Evolutionary conservation across 2,888 invertebrate genomes (phyloP).

Genomic region (Phortica magna): DNA sequence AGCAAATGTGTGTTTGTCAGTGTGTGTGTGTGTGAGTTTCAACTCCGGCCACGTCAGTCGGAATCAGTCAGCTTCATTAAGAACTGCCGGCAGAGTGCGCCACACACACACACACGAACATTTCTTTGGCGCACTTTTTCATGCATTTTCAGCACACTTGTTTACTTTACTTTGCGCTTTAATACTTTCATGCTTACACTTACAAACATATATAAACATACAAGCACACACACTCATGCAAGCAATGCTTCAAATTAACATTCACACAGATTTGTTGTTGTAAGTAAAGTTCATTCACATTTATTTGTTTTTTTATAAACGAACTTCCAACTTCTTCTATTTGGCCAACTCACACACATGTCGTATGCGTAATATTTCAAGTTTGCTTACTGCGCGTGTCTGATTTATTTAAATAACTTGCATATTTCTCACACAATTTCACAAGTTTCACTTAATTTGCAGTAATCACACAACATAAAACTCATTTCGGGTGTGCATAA

Average conservation of each 20-base stretch:
- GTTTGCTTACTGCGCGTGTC: background rate
- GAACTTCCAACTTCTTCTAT: background rate
- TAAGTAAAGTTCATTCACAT: background rate
- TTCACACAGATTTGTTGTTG: constrained; percentile 17
- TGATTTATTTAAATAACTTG: constrained; percentile 26
- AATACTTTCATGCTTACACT: background rate
- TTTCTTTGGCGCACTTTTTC: background rate
- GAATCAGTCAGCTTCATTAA: background rate
- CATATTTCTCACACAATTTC: constrained; percentile 25
- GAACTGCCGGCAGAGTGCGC: no score
- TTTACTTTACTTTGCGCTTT: background rate
- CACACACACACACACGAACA: background rate
- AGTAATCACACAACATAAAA: constrained; percentile 69
- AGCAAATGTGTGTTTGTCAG: background rate
- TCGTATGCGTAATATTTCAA: background rate
- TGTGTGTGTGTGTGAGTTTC: background rate
- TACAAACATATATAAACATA: background rate
- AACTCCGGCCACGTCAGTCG: no score
- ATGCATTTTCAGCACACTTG: background rate
- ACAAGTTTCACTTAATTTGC: constrained; percentile 61
- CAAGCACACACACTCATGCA: background rate
- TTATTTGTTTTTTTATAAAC: constrained; percentile 3
- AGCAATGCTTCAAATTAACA: background rate
- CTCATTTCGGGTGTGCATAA: constrained; percentile 65
- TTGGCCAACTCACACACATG: background rate